A percentile compares a stretch with the other conserved stretches of the same genome.
Evolutionary conservation across 2,888 invertebrate genomes (phyloP).

Genomic region (Mythimna impura): DNA sequence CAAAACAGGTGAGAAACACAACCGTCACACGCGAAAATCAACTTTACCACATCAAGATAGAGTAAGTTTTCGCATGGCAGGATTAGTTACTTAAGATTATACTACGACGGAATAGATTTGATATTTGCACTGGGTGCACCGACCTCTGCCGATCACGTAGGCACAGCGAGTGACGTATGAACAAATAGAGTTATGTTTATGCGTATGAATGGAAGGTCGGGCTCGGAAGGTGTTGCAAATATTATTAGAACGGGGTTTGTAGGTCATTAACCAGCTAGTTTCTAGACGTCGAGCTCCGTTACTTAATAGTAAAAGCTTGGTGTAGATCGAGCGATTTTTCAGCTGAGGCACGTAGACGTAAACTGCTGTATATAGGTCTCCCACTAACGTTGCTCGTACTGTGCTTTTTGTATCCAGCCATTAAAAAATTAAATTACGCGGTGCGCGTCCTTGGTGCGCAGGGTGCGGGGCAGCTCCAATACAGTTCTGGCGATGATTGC

Average conservation of each 20-base stretch:
- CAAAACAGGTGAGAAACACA: slow-evolving; percentile 48
- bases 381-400: not conserved
- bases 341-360: not conserved
- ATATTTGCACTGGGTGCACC: slow-evolving; percentile 83
- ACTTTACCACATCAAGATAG: not conserved
- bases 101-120: slow-evolving; percentile 53
- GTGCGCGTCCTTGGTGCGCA: no score
- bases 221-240: slow-evolving; percentile 28
- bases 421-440: no score
- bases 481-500: no score
- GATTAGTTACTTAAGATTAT: slow-evolving; percentile 29
- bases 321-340: not conserved
- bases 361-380: not conserved
- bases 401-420: not conserved
- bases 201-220: slow-evolving; percentile 50
- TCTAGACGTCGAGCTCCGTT: not conserved
- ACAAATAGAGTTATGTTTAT: slow-evolving; percentile 44
- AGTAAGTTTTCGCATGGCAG: slow-evolving; percentile 35
- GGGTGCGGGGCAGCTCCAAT: no score
- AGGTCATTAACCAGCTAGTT: slow-evolving; percentile 42
- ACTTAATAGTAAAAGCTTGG: not conserved
- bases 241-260: slow-evolving; percentile 56
- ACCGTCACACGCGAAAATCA: slow-evolving; percentile 19
- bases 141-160: slow-evolving; percentile 73
- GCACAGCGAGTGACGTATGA: slow-evolving; percentile 52